These are phyloP conservation scores for Tupaia tana DNA, from an alignment of 2,113 vertebrate genomes.

Conservation along the genomic window DNA sequence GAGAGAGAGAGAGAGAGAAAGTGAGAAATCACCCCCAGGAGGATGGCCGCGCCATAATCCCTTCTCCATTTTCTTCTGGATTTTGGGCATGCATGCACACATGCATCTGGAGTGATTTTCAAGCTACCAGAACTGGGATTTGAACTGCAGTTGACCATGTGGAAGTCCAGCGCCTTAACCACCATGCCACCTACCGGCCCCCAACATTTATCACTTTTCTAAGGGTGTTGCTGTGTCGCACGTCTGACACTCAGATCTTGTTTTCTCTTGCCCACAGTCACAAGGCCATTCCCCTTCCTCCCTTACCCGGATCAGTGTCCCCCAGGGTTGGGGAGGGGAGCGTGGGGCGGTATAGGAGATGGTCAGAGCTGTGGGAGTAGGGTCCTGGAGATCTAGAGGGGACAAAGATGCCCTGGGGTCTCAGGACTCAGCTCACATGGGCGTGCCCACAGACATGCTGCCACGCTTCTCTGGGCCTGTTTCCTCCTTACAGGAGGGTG, in stretches of 20 bases:
- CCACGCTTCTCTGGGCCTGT: background rate
- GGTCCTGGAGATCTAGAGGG: background rate
- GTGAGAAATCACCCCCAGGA: too few relatives aligned
- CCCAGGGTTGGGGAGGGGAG: background rate
- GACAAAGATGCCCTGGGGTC: background rate
- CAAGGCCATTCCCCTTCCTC: background rate
- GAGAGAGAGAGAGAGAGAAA: too few relatives aligned
- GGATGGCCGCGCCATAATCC: too few relatives aligned
- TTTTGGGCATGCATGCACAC: too few relatives aligned
- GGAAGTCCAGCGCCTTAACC: too few relatives aligned
- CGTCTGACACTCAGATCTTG: background rate
- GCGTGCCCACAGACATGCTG: background rate
- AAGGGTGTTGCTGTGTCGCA: background rate
- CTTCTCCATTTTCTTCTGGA: too few relatives aligned
- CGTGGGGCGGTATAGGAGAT: rapidly evolving
- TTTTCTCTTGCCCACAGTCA: background rate
- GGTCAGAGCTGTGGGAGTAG: background rate
- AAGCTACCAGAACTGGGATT: too few relatives aligned
- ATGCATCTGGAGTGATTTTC: too few relatives aligned
- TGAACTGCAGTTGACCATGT: too few relatives aligned
- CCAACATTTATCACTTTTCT: background rate
- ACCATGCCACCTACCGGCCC: too few relatives aligned
- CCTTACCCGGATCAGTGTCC: background rate
- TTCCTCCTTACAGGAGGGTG: background rate
- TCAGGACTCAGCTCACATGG: background rate